Evolutionary conservation across 2,797 vertebrate species (phyloP), one percentile per base, ranked within the genome.

Genomic region (Tapera naevia): DNA sequence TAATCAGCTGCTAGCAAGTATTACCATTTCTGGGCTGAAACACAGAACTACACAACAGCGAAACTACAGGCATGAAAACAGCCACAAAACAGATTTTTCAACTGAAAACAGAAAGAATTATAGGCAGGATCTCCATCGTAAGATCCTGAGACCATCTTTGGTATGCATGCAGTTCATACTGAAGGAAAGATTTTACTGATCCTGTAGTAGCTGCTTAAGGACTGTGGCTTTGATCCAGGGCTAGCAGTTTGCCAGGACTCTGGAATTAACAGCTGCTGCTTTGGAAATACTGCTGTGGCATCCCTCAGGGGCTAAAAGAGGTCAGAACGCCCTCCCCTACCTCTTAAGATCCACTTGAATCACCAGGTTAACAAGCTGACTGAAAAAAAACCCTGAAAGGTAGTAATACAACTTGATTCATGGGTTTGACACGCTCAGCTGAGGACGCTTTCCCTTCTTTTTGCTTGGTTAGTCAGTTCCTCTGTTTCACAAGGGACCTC

Each of bases 191-290:
- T 87, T 86, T 73, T 65, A 80, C 48, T 1, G 0, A 13, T 54
- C 91, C 67, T 50, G n/a, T 57, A 37, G 57, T 21, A 81, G 53
- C 18, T 85, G 35, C 37, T 89, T 37, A 80, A 93, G 80, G 64
- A 67, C 9, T 17, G 51, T 2, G 0, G 30, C 60, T 86, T 37
- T 82, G 95, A 91, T 80, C 81, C 4, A 1, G 37, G 25, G 33
- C 37, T 86, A 48, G 23, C 11, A 6, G 58, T 88, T 72, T 93
- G 51, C 86, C 80, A 90, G n/a, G 33, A 5, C 64, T 86, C 86
- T 85, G 90, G 80, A 94, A 92, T 85, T 93, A 95, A 89, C 56
- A 93, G 67, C 84, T 85, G 41, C 54, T 91, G 81, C 82, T 92
- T 93, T 91, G 67, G 53, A 94, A 94, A 54, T 67, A 64, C 61